Conservation (phyloP, 2,113 vertebrate species). For the Neoarius graeffei region DNA sequence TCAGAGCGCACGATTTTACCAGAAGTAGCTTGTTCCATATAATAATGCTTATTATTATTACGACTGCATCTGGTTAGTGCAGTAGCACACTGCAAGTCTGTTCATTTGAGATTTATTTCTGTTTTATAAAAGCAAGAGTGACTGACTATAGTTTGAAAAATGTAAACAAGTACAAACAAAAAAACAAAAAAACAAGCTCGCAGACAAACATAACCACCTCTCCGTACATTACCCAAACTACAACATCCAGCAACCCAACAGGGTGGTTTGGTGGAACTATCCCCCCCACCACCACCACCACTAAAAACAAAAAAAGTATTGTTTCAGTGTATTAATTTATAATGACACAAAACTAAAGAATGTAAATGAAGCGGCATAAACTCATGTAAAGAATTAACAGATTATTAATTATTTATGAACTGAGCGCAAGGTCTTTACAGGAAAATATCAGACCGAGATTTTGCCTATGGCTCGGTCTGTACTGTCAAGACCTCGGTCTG, state of each 20-base stretch:
- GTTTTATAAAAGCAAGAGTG: not conserved
- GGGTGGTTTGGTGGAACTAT: not conserved
- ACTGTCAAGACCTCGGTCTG: no score
- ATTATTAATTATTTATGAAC: no score
- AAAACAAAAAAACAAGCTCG: not conserved
- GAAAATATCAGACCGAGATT: no score
- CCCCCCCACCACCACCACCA: no score
- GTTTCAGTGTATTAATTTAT: no score
- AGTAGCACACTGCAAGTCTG: not conserved
- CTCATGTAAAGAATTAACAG: no score
- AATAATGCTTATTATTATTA: not conserved
- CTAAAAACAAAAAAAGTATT: no score
- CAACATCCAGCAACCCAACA: not conserved
- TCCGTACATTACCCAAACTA: not conserved
- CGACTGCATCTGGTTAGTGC: not conserved
- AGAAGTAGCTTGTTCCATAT: not conserved
- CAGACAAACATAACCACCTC: not conserved
- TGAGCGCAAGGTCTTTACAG: no score
- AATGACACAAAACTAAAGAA: no score
- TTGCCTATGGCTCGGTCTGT: no score
- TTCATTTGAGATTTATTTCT: not conserved
- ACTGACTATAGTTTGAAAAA: no score
- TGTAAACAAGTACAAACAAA: not conserved
- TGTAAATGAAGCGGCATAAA: not conserved
- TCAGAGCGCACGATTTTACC: no score